Evolutionary conservation across 2,113 vertebrate species (phyloP).

Genomic region (Eidolon helvum): DNA sequence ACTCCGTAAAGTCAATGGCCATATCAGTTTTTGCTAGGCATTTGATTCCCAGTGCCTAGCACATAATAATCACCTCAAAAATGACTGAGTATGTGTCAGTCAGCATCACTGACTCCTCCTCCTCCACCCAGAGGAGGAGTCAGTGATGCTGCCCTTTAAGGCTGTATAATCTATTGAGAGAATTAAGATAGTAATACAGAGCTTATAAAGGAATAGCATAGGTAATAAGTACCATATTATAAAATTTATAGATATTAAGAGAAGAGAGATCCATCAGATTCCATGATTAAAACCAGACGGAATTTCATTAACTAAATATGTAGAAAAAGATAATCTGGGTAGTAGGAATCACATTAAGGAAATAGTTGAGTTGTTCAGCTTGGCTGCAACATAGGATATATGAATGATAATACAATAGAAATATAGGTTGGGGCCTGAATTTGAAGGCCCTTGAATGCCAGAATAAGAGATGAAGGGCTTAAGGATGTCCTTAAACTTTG

Average conservation of each 20-base stretch:
- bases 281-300: not conserved
- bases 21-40: not conserved
- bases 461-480: conserved; percentile 3
- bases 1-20: not conserved
- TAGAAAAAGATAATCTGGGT: not conserved
- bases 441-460: not conserved
- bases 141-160: not conserved
- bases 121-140: not conserved
- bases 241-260: not conserved
- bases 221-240: not conserved
- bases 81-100: not conserved
- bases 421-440: not conserved
- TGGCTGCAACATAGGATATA: not conserved
- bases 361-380: not conserved
- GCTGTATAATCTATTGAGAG: not conserved
- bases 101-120: too few species aligned
- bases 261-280: not conserved
- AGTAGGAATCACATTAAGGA: not conserved
- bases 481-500: not conserved
- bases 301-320: not conserved
- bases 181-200: not conserved
- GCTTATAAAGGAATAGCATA: not conserved
- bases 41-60: not conserved
- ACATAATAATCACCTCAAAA: not conserved
- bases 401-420: not conserved